Evolutionary conservation across 2,797 vertebrate genomes (phyloP), one percentile per base, ranked within the genome.

Genomic region (Leptatherina wallacei): DNA sequence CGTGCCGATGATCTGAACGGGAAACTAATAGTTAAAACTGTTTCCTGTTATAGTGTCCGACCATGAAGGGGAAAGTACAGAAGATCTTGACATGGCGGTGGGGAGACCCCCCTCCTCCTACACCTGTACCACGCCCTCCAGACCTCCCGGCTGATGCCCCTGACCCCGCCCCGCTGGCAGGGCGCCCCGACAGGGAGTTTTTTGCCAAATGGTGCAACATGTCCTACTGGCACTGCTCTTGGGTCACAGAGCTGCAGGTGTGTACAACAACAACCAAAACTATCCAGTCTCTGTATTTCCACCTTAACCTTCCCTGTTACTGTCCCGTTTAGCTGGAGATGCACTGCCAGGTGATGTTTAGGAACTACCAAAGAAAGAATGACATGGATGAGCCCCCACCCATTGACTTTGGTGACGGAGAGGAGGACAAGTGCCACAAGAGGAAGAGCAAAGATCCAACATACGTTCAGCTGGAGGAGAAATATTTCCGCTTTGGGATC

Each of bases 151-250:
- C 95, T 2, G 95, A 93, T 1, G 90, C 95, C 13, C 96, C 97
- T 0, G 94, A 97, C n/a, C 97, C 96, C 0, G 90, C 95, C 58
- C 96, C 97, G 2, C 85, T 98, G 89, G 96, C 96, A 67, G 97
- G 98, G 42, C 95, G 97, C 0, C 96, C 97, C 0, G 97, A 99
- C 58, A 94, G 98, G 51, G 97, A 99, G 86, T 99, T 99, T 92
- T 99, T 99, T 44, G 96, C 96, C 80, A 99, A 99, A 57, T 99
- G 98, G 98, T 96, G 95, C 80, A 97, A 94, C 91, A 96, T 99
- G 97, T 99, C 98, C 0, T 99, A 99, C 57, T 98, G 98, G 96
- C 98, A 99, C 88, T 99, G 97, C 81, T 99, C 97, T 38, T 99
- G 98, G 98, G 97, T 98, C 62, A 96, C 96, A 0, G 98, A 99